Evolutionary conservation across 2,113 vertebrate species (phyloP).

Genomic region (Ceyx margarethae): DNA sequence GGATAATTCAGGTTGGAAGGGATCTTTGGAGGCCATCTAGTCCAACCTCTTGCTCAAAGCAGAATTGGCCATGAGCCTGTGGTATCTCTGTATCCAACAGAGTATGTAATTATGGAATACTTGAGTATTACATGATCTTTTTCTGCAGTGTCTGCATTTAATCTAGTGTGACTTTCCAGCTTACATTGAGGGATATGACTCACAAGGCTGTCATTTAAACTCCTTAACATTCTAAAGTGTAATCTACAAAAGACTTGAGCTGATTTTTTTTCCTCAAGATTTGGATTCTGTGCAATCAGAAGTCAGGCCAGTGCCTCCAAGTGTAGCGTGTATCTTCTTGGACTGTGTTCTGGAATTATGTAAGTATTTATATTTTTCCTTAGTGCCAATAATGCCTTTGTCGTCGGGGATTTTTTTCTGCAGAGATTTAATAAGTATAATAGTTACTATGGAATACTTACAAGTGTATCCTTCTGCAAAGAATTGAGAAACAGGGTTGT

Average conservation of each 20-base stretch:
- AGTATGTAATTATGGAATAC: not conserved
- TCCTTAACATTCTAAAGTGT: not conserved
- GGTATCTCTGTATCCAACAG: not conserved
- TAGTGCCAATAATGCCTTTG: not conserved
- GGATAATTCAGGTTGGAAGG: not conserved
- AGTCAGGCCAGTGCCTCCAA: not conserved
- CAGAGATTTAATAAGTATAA: not conserved
- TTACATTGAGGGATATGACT: not conserved
- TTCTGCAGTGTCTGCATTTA: not conserved
- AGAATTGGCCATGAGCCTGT: not conserved
- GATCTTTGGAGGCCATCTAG: not conserved
- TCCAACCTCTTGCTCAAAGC: not conserved
- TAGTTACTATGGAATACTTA: constrained; percentile 26
- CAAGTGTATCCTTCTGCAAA: constrained; percentile 5
- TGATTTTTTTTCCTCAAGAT: constrained; percentile 20
- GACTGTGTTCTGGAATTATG: not conserved
- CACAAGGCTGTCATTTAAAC: not conserved
- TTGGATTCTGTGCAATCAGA: constrained; percentile 31
- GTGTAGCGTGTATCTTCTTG: not conserved
- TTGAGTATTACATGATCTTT: not conserved
- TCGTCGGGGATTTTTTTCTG: not conserved
- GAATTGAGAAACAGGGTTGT: not conserved
- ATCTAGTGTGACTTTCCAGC: not conserved
- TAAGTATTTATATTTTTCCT: not conserved
- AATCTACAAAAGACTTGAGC: not conserved